These are phyloP conservation scores for Bucorvus abyssinicus DNA, from an alignment of 2,797 vertebrate genomes.

Conservation along the genomic window DNA sequence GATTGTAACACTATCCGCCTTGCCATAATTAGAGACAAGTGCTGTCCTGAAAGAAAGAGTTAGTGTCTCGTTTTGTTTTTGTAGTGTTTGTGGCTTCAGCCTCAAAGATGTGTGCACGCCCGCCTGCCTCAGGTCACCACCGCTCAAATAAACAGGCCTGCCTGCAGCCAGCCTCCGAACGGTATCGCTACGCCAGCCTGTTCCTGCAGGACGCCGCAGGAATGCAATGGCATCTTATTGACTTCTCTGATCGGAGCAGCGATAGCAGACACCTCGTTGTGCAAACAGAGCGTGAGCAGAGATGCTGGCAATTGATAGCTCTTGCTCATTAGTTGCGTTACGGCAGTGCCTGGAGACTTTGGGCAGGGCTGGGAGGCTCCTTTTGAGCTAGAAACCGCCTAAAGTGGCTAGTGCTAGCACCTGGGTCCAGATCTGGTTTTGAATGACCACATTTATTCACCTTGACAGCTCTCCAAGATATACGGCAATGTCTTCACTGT, in stretches of 20 bases:
- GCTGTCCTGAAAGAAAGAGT: conserved; percentile 55
- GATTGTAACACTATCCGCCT: conserved; percentile 36
- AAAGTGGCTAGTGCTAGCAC: background rate
- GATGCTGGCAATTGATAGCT: conserved; percentile 30
- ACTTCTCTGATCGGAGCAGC: conserved; percentile 10
- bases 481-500: conserved; percentile 71
- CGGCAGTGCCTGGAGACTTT: conserved; percentile 14
- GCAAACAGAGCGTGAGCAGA: conserved; percentile 50
- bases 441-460: background rate
- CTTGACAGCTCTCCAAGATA: conserved; percentile 68
- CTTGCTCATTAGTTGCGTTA: background rate
- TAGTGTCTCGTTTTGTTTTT: conserved; percentile 47
- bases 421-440: background rate
- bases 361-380: background rate
- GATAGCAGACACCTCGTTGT: conserved; percentile 67
- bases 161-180: background rate
- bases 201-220: conserved; percentile 57
- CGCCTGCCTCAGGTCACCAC: conserved; percentile 44
- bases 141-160: conserved; percentile 43
- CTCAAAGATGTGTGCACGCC: background rate
- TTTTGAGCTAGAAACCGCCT: background rate
- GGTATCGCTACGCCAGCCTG: background rate
- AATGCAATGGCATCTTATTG: background rate
- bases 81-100: conserved; percentile 47
- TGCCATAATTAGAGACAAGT: conserved; percentile 47